Base-by-base conservation (phyloP, 2,888 invertebrate genomes). In the Dicroscelio sp. region DNA sequence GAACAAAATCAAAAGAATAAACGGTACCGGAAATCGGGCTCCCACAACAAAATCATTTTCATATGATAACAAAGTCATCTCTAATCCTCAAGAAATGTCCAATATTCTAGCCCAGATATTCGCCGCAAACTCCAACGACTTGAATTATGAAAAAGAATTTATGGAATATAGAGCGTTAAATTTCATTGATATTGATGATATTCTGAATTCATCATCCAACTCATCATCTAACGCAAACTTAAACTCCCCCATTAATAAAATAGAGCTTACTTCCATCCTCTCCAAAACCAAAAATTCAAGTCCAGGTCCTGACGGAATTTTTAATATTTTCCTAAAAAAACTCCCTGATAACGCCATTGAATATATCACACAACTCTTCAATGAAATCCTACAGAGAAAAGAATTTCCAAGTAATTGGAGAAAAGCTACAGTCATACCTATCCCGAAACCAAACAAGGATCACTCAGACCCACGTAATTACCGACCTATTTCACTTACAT, bases 301-400 rank as follows among this genome's bases (percentile, higher is more conserved):
- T 30, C 91, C 93, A 2, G 92, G 92, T 0, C 94, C 92, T 0
- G 93, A 94, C 31, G 80, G 31, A 10, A 92, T 83, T 10, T 38
- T 23, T 0, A 89, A 83, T 10, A 76, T 88, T 0, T 67, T 94
- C 14, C 84, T 91, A 0, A 71, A 60, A 30, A 43, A 80, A 12
- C 65, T 88, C 0, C 71, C 82, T 10, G 10, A 8, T 6, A 43
- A 71, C 14, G 79, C 71, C 2, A 14, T 63, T 4, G n/a, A 76
- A 35, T 35, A 67, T 14, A 1, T 85, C 31, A 60, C 73, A n/a
- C 30, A 58, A 4, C 0, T 75, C 2, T 75, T 25, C 33, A 75
- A 75, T 33, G 55, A 75, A 75, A 75, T 75, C 1, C 14, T 75
- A 23, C 10, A 75, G 1, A 10, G 23, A 35, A 55, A 31, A 12